These are phyloP conservation scores for Trachelus iudaicus DNA, from an alignment of 2,888 invertebrate species.

Conservation along the genomic window DNA sequence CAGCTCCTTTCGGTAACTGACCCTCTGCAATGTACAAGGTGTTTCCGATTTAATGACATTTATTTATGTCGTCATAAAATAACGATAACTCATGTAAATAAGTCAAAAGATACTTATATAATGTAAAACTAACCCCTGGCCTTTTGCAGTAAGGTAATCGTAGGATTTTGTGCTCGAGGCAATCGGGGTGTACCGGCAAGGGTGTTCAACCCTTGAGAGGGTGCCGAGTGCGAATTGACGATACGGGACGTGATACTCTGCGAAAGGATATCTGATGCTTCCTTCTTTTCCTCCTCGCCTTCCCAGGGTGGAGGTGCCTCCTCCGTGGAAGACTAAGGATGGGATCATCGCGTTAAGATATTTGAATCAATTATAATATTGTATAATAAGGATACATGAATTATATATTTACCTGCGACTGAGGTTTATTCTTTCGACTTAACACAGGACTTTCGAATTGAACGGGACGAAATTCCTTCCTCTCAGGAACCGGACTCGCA, in stretches of 20 bases:
- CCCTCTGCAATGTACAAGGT: slow-evolving; percentile 74
- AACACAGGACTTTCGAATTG: slow-evolving; percentile 78
- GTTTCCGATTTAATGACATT: not conserved
- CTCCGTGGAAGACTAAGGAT: slow-evolving; percentile 16
- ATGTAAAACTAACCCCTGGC: slow-evolving; percentile 77
- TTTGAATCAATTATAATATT: not conserved
- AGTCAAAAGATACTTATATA: slow-evolving; percentile 6
- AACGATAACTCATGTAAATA: not conserved
- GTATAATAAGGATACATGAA: not conserved
- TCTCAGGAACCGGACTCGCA: slow-evolving; percentile 78
- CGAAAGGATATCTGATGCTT: slow-evolving; percentile 33
- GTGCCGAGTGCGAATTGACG: slow-evolving; percentile 71
- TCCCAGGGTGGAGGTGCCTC: slow-evolving; percentile 29
- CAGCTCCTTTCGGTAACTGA: slow-evolving; percentile 82
- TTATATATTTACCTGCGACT: slow-evolving; percentile 51
- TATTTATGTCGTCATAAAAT: not conserved
- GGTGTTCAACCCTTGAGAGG: slow-evolving; percentile 71
- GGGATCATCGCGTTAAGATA: not conserved
- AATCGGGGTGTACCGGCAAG: slow-evolving; percentile 67
- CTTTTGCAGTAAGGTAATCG: slow-evolving; percentile 87
- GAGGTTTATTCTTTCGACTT: slow-evolving; percentile 67
- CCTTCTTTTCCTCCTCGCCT: slow-evolving; percentile 39
- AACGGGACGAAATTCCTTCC: slow-evolving; percentile 85
- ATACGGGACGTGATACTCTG: slow-evolving; percentile 55
- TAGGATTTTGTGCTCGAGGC: slow-evolving; percentile 87